These are phyloP conservation scores for Drosophila gaucha DNA, from an alignment of 2,888 invertebrate genomes.

Conservation along the genomic window DNA sequence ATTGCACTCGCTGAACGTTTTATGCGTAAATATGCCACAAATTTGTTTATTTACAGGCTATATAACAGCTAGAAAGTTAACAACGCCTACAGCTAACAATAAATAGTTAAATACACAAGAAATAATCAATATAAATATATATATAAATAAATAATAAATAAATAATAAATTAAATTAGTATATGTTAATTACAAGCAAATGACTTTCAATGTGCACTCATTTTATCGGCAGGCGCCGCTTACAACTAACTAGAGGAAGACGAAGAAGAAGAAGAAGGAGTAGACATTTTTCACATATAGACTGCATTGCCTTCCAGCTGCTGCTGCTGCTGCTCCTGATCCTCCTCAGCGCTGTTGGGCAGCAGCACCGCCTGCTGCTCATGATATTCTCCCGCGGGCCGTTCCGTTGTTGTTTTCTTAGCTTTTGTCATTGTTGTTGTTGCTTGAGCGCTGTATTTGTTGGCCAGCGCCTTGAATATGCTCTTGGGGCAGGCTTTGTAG, in stretches of 20 bases:
- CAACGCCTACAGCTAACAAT: conserved; percentile 57
- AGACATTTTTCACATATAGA: conserved; percentile 47
- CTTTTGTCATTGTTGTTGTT: conserved; percentile 12
- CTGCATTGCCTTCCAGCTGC: conserved; percentile 36
- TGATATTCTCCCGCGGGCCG: conserved; percentile 76
- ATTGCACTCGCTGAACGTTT: not conserved
- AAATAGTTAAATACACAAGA: conserved; percentile 41
- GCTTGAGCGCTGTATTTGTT: conserved; percentile 77
- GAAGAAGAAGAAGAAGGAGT: conserved; percentile 8
- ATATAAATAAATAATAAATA: conserved; percentile 28
- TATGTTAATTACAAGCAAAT: conserved; percentile 73
- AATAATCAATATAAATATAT: not conserved
- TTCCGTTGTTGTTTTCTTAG: conserved; percentile 26
- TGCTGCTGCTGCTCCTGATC: conserved; percentile 70
- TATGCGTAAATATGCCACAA: conserved; percentile 36
- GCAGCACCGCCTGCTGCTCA: conserved; percentile 77
- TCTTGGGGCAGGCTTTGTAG: conserved; percentile 92
- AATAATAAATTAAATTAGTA: conserved; percentile 45
- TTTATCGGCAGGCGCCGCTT: conserved; percentile 18
- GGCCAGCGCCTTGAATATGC: conserved; percentile 87
- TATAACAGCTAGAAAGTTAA: conserved; percentile 60
- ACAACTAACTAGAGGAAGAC: conserved; percentile 49
- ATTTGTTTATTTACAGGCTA: conserved; percentile 70
- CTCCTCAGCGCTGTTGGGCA: conserved; percentile 68
- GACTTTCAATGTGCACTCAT: conserved; percentile 83